Evolutionary conservation across 2,888 invertebrate species (phyloP).

Genomic region (Mesorhabditis spiculigera): DNA sequence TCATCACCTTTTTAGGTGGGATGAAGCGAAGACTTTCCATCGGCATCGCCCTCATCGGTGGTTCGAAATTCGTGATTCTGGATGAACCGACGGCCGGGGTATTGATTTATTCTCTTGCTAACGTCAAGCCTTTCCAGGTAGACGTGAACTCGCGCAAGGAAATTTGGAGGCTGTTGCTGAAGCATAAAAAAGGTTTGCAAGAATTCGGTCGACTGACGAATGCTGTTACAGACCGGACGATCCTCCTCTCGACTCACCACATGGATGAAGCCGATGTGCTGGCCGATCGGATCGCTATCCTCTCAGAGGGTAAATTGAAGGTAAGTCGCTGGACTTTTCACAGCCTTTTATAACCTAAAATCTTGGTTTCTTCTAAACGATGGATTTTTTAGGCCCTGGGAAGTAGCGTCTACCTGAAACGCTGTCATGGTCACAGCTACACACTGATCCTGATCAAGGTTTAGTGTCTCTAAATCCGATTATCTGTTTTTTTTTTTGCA

Average conservation of each 20-base stretch:
- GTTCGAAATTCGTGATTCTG: slow-evolving; percentile 63
- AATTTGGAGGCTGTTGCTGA: slow-evolving; percentile 75
- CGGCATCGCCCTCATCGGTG: slow-evolving; percentile 80
- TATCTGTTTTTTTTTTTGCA: too few relatives aligned
- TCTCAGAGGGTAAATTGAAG: slow-evolving; percentile 60
- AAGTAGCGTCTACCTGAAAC: neutral
- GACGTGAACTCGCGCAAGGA: slow-evolving; percentile 78
- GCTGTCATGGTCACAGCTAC: neutral
- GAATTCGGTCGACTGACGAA: too few relatives aligned
- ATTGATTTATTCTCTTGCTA: neutral
- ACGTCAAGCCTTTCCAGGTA: slow-evolving; percentile 64
- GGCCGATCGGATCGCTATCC: slow-evolving; percentile 63
- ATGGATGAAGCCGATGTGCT: slow-evolving; percentile 66
- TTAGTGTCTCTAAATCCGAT: too few relatives aligned
- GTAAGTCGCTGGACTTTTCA: too few relatives aligned
- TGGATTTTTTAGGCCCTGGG: slow-evolving; percentile 39
- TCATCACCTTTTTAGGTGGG: slow-evolving; percentile 75
- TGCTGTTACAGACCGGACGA: slow-evolving; percentile 59
- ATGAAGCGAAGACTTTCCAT: slow-evolving; percentile 84
- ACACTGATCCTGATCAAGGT: neutral
- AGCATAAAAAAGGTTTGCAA: slow-evolving; percentile 67
- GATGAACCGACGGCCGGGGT: slow-evolving; percentile 56
- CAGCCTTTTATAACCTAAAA: neutral
- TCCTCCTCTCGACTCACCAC: slow-evolving; percentile 64
- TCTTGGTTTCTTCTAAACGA: neutral